These are phyloP conservation scores for Rotaria magnacalcarata DNA, from an alignment of 2,888 invertebrate genomes.

Conservation along the genomic window DNA sequence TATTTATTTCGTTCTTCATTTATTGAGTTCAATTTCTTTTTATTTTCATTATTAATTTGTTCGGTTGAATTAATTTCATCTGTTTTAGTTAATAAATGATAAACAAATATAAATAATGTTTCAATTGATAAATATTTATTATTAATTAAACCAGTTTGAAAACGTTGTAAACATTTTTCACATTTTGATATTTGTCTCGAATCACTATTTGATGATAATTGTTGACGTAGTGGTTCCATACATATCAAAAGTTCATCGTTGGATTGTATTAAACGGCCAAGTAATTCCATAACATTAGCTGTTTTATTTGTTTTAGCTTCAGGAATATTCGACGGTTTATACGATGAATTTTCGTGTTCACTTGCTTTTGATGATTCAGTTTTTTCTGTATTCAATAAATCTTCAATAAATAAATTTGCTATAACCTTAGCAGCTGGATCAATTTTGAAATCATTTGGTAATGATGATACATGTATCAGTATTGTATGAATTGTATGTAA, in stretches of 20 bases:
- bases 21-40: neutral
- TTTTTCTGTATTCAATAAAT: neutral
- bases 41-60: neutral
- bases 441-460: neutral
- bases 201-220: neutral
- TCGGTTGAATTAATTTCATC: neutral
- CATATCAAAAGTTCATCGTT: neutral
- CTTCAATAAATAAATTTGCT: neutral
- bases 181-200: constrained; percentile 1
- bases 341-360: constrained; percentile 9
- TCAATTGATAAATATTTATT: neutral
- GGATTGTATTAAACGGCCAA: neutral
- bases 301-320: constrained; percentile 31
- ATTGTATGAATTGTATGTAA: constrained; percentile 24
- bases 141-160: constrained; percentile 11
- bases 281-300: neutral
- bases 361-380: constrained; percentile 11
- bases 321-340: constrained; percentile 19
- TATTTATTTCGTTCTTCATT: neutral
- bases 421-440: neutral
- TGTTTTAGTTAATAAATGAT: constrained; percentile 4
- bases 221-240: neutral
- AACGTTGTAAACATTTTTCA: constrained; percentile 34
- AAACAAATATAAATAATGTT: neutral
- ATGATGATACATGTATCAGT: constrained; percentile 6